phyloP scores from a whole-genome alignment of 2,888 invertebrate genomes.

The Drosophila meridiana region DNA sequence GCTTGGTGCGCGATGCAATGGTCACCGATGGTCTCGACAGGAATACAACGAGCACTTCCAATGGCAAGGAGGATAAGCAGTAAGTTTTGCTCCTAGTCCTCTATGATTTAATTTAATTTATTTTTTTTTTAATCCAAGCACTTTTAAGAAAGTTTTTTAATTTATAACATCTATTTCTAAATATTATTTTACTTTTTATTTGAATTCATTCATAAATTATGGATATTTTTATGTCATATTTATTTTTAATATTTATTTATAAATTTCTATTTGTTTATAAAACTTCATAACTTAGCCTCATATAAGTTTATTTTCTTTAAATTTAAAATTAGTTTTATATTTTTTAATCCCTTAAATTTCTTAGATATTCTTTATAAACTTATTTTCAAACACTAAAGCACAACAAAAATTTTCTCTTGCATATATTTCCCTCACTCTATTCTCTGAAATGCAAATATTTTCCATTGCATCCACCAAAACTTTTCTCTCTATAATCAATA shows the following conservation, averaged over 20 bases:
- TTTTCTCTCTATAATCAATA: slow-evolving; percentile 32
- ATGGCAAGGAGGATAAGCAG: slow-evolving; percentile 90
- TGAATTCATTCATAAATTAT: not conserved
- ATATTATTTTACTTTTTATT: not conserved
- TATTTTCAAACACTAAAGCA: slow-evolving; percentile 82
- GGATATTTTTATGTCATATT: not conserved
- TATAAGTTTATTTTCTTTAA: not conserved
- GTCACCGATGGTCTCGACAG: slow-evolving; percentile 93
- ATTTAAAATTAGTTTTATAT: not conserved
- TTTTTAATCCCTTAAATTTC: not conserved
- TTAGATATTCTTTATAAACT: not conserved
- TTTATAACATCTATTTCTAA: not conserved
- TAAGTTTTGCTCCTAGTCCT: slow-evolving; percentile 86
- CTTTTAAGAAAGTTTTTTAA: not conserved
- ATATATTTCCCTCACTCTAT: slow-evolving; percentile 77
- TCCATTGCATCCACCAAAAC: slow-evolving; percentile 30
- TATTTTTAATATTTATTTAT: not conserved
- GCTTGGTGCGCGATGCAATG: slow-evolving; percentile 95
- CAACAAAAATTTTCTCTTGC: slow-evolving; percentile 72
- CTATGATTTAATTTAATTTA: not conserved
- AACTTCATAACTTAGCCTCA: not conserved
- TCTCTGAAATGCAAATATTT: slow-evolving; percentile 56
- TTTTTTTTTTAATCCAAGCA: slow-evolving; percentile 15
- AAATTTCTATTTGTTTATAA: not conserved
- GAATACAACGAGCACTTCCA: slow-evolving; percentile 85